Percentiles rank a stretch among this genome's conserved stretches.
Evolutionary conservation across 2,113 vertebrate genomes (phyloP).

Genomic region (Podiceps cristatus): DNA sequence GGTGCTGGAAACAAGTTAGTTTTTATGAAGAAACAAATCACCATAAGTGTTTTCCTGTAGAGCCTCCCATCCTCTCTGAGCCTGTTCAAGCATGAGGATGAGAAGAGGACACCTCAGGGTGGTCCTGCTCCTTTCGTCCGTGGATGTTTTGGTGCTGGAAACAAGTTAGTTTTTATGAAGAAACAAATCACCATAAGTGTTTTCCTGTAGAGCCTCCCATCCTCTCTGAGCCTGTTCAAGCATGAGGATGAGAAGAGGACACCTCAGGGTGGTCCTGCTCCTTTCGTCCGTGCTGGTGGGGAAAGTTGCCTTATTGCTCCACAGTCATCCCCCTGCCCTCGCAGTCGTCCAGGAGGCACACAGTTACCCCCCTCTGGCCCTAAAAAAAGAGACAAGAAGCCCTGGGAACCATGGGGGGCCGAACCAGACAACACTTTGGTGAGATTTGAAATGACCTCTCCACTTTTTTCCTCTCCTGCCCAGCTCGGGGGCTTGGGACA

Average conservation of each 20-base stretch:
- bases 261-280: not conserved
- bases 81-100: not conserved
- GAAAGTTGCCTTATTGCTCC: not conserved
- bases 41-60: not conserved
- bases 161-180: too few relatives aligned
- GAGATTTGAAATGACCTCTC: not conserved
- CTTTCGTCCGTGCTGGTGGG: not conserved
- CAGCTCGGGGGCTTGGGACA: accelerated
- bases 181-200: not conserved
- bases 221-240: not conserved
- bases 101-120: not conserved
- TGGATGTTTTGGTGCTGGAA: not conserved
- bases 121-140: not conserved
- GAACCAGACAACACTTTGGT: not conserved
- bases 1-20: too few relatives aligned
- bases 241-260: not conserved
- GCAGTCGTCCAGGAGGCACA: accelerated
- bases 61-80: not conserved
- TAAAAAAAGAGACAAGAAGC: not conserved
- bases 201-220: not conserved
- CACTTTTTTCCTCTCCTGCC: not conserved
- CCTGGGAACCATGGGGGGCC: not conserved
- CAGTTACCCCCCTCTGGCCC: not conserved
- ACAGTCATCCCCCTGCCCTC: not conserved
- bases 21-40: too few relatives aligned